Evolutionary conservation across 2,113 vertebrate species (phyloP).

Genomic region (Lophura nycthemera): DNA sequence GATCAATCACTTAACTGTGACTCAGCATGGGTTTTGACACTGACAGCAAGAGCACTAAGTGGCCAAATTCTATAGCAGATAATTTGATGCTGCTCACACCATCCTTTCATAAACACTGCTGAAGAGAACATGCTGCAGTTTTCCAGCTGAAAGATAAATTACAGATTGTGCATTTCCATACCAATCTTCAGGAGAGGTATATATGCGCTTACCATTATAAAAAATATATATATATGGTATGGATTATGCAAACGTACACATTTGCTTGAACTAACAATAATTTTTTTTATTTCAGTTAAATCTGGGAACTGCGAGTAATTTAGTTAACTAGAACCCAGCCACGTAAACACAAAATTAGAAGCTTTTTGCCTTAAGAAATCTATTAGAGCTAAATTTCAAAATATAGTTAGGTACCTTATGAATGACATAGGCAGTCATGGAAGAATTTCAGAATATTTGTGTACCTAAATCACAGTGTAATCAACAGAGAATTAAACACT

Average conservation of each 20-base stretch:
- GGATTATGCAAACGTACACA: background rate
- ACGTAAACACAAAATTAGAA: background rate
- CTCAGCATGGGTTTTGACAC: constrained; percentile 12
- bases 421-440: background rate
- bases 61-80: constrained; percentile 34
- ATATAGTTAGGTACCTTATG: background rate
- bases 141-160: background rate
- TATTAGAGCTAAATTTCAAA: background rate
- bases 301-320: background rate
- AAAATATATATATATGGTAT: background rate
- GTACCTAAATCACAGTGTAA: background rate
- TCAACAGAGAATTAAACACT: background rate
- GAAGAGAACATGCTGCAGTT: background rate
- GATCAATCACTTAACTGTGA: constrained; percentile 24
- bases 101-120: background rate
- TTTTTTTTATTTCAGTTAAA: background rate
- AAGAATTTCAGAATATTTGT: background rate
- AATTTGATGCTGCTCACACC: constrained; percentile 55
- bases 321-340: background rate
- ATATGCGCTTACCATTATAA: background rate
- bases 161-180: background rate
- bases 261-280: background rate
- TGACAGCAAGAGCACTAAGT: constrained; percentile 25
- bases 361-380: background rate
- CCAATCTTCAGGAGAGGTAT: background rate